Evolutionary conservation across 2,113 vertebrate species (phyloP).

Genomic region (Nettapus auritus): DNA sequence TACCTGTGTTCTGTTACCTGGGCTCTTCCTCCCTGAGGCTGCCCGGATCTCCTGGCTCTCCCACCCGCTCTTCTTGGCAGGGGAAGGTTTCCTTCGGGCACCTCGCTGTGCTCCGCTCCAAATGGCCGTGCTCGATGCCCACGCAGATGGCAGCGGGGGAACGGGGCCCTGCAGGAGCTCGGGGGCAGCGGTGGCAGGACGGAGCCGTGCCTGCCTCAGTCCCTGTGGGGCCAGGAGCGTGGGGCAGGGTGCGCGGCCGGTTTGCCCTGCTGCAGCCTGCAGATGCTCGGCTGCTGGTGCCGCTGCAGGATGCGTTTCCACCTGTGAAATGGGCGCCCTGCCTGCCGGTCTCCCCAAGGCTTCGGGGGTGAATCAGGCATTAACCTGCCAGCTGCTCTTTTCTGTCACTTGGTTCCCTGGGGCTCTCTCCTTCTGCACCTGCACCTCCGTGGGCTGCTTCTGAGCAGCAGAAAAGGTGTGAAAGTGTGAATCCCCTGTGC

Average conservation of each 20-base stretch:
- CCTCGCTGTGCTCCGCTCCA: neutral
- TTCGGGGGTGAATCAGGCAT: accelerated
- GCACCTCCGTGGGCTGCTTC: accelerated
- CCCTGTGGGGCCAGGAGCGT: accelerated
- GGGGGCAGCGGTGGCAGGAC: neutral
- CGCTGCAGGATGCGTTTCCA: neutral
- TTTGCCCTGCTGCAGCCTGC: neutral
- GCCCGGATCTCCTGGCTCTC: neutral
- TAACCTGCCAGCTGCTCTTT: neutral
- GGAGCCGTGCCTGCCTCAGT: neutral
- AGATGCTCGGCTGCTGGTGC: accelerated
- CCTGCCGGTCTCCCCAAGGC: neutral
- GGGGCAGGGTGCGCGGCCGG: accelerated
- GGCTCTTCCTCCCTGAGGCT: neutral
- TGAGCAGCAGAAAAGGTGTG: neutral
- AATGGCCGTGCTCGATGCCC: neutral
- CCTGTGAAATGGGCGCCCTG: neutral
- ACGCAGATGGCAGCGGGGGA: neutral
- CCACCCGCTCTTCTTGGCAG: accelerated
- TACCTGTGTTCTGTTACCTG: accelerated
- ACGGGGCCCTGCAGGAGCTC: accelerated
- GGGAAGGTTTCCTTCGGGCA: neutral
- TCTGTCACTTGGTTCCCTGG: accelerated
- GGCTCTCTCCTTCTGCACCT: accelerated
- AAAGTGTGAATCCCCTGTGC: accelerated